Evolutionary conservation across 2,888 invertebrate species (phyloP).

Genomic region (Ormyrus rosae): DNA sequence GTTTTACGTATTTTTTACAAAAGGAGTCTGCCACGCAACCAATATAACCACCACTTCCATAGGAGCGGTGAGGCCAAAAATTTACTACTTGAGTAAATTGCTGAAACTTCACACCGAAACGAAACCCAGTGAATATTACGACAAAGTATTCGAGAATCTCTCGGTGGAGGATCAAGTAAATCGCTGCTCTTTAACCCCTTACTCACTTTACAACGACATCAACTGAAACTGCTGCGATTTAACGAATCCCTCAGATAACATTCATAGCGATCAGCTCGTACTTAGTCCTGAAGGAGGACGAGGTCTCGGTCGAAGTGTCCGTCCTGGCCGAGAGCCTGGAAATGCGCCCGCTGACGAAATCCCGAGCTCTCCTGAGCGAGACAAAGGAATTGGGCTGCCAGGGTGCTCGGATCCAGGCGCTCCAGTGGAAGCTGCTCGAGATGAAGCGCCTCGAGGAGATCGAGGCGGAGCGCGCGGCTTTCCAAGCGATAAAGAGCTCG

Average conservation of each 20-base stretch:
- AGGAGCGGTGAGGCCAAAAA: conserved; percentile 75
- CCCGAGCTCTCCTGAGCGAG: not conserved
- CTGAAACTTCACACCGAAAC: conserved; percentile 69
- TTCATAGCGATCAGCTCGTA: conserved; percentile 34
- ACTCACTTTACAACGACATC: too few relatives aligned
- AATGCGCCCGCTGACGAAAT: not conserved
- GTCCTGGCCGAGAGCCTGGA: not conserved
- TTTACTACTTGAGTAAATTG: conserved; percentile 75
- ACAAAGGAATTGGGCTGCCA: not conserved
- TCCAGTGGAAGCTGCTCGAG: conserved; percentile 14
- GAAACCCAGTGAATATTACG: conserved; percentile 73
- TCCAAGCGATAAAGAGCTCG: conserved; percentile 68
- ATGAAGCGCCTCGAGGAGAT: not conserved
- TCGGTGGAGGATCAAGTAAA: conserved; percentile 71
- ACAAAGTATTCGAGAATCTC: conserved; percentile 68
- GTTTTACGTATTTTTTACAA: conserved; percentile 65
- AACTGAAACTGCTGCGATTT: too few relatives aligned
- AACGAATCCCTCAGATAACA: conserved; percentile 24
- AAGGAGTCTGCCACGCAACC: conserved; percentile 63
- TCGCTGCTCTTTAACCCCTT: not conserved
- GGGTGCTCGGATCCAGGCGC: not conserved
- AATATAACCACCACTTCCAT: conserved; percentile 73
- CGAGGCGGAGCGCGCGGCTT: not conserved
- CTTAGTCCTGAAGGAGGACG: conserved; percentile 16
- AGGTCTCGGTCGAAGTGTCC: conserved; percentile 3